phyloP scores from a whole-genome alignment of 1,140 invertebrate genomes.

The Euura saliciscinereae region DNA sequence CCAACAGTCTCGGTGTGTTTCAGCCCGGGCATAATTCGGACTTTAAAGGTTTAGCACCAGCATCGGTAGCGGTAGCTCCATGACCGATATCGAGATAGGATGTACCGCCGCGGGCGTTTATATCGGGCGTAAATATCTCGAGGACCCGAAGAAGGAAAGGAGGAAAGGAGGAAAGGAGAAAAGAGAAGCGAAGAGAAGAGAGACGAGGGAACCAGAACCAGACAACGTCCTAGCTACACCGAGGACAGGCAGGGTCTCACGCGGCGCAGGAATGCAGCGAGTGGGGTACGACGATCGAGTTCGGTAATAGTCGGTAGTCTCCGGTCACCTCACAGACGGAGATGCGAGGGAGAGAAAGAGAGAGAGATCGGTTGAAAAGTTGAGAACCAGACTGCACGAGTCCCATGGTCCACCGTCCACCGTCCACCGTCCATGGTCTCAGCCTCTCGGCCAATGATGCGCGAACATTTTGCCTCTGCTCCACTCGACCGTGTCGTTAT shows the following conservation, averaged over 20 bases:
- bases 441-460: neutral
- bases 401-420: no score
- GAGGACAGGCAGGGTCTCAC: conserved; percentile 8
- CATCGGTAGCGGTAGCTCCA: no score
- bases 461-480: neutral
- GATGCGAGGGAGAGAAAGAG: neutral
- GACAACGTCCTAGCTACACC: conserved; percentile 2
- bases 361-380: neutral
- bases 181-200: neutral
- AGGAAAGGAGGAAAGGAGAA: no score
- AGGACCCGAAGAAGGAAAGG: no score
- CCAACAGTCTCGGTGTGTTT: no score
- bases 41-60: no score
- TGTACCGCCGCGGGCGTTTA: no score
- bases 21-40: no score
- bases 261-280: conserved; percentile 10
- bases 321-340: neutral
- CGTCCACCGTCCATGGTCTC: no score
- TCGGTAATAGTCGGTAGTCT: neutral
- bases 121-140: no score
- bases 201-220: neutral
- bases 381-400: no score
- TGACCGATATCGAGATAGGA: no score
- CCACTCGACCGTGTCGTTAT: neutral
- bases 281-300: neutral